phyloP scores from a whole-genome alignment of 2,113 vertebrate genomes.

The Malaclemys terrapin region DNA sequence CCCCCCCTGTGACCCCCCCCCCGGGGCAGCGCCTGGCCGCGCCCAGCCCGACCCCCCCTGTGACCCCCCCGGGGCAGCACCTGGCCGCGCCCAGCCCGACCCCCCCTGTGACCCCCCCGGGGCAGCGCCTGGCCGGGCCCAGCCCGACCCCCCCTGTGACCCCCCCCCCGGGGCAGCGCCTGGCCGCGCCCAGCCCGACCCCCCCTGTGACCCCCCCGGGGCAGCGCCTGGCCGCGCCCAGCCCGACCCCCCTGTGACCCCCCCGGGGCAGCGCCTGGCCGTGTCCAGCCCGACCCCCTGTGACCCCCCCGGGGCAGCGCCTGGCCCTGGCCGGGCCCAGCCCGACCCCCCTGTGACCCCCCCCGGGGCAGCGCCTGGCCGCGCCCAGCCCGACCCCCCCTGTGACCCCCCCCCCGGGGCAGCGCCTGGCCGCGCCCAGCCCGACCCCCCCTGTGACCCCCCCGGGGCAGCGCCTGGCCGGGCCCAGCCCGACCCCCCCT shows the following conservation, averaged over 20 bases:
- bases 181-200: background rate
- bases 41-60: background rate
- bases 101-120: too few relatives aligned
- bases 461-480: background rate
- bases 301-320: too few relatives aligned
- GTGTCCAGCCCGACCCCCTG: background rate
- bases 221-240: background rate
- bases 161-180: too few relatives aligned
- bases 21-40: constrained; percentile 19
- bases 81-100: too few relatives aligned
- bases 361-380: background rate
- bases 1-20: background rate
- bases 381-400: background rate
- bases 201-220: background rate
- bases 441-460: background rate
- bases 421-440: background rate
- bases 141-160: too few relatives aligned
- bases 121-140: too few relatives aligned
- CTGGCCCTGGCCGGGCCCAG: too few relatives aligned
- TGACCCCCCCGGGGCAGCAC: background rate
- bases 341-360: too few relatives aligned
- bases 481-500: background rate
- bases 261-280: background rate
- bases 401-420: too few relatives aligned
- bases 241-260: background rate